These are phyloP conservation scores for Catharus ustulatus DNA, from an alignment of 2,797 vertebrate species.

Conservation along the genomic window DNA sequence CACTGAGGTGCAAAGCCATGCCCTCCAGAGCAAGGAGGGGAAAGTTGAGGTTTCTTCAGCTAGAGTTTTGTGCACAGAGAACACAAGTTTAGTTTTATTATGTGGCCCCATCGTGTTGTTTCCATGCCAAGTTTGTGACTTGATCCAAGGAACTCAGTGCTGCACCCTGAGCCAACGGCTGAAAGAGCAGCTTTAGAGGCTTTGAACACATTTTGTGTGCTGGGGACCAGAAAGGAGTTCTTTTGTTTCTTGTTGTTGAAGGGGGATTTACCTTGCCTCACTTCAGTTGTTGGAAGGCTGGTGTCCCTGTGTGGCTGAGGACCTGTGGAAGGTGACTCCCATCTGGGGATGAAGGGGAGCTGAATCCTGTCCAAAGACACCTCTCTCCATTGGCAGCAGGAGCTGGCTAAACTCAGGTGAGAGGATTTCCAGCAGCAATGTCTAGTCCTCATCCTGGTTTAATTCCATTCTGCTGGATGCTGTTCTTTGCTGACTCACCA, in stretches of 20 bases:
- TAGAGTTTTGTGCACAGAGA: neutral
- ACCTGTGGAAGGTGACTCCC: neutral
- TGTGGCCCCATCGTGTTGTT: neutral
- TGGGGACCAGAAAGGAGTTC: neutral
- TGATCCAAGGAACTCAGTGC: neutral
- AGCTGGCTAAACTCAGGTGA: neutral
- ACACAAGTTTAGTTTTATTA: neutral
- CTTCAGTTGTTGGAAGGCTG: neutral
- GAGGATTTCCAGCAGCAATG: neutral
- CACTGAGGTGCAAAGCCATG: neutral
- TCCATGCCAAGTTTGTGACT: neutral
- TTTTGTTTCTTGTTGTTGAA: neutral
- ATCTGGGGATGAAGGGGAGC: neutral
- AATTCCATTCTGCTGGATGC: neutral
- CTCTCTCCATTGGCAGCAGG: neutral
- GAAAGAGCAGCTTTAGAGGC: neutral
- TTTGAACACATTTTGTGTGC: neutral
- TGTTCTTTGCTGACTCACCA: neutral
- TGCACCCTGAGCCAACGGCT: neutral
- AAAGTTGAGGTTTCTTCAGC: neutral
- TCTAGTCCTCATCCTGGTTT: neutral
- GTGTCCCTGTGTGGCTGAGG: neutral
- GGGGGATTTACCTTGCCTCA: neutral
- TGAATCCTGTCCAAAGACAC: fast-evolving
- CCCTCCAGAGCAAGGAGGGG: neutral